Percentiles rank a stretch among this genome's conserved stretches.
These are phyloP conservation scores for Gymnobelideus leadbeateri DNA, from an alignment of 2,113 vertebrate genomes.

Conservation along the genomic window DNA sequence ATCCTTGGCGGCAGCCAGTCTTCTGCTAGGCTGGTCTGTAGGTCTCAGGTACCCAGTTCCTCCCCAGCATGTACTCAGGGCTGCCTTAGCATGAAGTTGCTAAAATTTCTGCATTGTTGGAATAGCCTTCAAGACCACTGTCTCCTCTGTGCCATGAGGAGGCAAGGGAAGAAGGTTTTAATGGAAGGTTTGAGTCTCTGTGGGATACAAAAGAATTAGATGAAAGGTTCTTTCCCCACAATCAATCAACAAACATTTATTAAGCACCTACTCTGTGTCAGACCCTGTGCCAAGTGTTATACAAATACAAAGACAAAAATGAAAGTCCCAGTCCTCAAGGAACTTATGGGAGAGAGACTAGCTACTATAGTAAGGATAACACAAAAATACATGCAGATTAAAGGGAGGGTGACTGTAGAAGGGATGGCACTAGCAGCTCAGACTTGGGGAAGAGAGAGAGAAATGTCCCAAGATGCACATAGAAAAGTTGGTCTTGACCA, in stretches of 20 bases:
- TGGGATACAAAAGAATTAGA: neutral
- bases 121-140: neutral
- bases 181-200: no score
- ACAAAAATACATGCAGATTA: neutral
- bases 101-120: neutral
- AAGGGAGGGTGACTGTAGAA: neutral
- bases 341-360: neutral
- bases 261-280: neutral
- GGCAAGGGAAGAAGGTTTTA: neutral
- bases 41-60: neutral
- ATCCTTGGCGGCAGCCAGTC: neutral
- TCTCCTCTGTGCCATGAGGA: neutral
- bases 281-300: neutral
- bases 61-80: neutral
- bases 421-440: neutral
- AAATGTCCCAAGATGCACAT: neutral
- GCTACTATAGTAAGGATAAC: neutral
- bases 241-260: neutral
- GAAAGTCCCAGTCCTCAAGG: neutral
- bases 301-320: neutral
- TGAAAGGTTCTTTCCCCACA: neutral
- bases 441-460: neutral
- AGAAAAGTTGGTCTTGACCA: neutral
- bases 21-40: neutral
- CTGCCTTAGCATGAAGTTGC: neutral